A percentile compares a stretch with the other conserved stretches of the same genome.
Evolutionary conservation across 2,888 invertebrate species (phyloP).

Genomic region (Clepsis dumicolana): DNA sequence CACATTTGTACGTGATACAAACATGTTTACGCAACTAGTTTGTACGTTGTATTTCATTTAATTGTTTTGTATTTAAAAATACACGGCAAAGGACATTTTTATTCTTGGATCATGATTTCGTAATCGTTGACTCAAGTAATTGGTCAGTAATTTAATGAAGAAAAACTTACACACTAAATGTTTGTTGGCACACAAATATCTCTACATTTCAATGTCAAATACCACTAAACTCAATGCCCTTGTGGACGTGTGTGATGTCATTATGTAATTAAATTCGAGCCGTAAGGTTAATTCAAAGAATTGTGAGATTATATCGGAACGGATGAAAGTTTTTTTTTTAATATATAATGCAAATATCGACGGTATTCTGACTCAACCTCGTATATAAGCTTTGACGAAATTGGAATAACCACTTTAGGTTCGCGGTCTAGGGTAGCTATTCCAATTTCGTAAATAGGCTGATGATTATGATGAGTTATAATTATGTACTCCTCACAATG

Average conservation of each 20-base stretch:
- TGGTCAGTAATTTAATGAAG: constrained; percentile 12
- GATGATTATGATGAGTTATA: no score
- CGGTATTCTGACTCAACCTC: no score
- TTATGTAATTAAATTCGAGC: constrained; percentile 27
- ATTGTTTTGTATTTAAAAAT: not conserved
- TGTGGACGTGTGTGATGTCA: constrained; percentile 23
- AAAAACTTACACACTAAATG: constrained; percentile 20
- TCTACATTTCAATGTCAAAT: constrained; percentile 39
- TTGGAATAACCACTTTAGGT: no score
- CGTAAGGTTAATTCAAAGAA: constrained; percentile 1
- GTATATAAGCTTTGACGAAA: no score
- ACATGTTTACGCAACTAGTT: not conserved
- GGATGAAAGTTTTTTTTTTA: no score
- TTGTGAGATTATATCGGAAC: not conserved
- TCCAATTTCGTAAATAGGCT: no score
- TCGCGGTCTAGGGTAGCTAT: no score
- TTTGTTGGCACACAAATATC: constrained; percentile 34
- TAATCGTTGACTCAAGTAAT: constrained; percentile 6
- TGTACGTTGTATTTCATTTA: not conserved
- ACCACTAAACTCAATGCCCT: constrained; percentile 37
- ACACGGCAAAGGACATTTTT: not conserved
- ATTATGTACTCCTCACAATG: no score
- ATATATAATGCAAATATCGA: no score
- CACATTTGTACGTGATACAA: not conserved
- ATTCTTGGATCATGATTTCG: constrained; percentile 5